Conservation (phyloP, 2,113 vertebrate genomes). For the Chaetura pelagica region DNA sequence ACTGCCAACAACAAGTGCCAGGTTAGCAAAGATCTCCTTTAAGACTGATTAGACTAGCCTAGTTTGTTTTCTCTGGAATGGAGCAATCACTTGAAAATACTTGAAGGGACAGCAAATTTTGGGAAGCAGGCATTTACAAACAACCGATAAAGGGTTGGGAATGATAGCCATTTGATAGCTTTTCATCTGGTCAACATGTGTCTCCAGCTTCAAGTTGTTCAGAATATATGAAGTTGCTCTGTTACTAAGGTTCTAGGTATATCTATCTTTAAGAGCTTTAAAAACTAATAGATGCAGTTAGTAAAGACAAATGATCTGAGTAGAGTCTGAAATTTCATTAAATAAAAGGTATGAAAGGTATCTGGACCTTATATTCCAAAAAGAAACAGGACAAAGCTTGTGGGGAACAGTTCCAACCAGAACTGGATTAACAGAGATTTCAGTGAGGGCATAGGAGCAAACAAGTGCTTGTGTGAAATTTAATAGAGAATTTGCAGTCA, state of each 20-base stretch:
- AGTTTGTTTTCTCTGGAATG: background rate
- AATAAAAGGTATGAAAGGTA: background rate
- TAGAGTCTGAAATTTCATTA: background rate
- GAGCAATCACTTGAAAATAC: background rate
- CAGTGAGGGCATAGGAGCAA: background rate
- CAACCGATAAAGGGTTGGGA: background rate
- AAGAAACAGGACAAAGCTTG: background rate
- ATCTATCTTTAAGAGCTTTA: background rate
- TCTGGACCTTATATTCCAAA: background rate
- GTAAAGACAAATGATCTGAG: background rate
- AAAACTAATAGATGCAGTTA: background rate
- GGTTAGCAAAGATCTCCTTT: background rate
- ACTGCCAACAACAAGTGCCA: background rate
- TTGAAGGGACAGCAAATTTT: background rate
- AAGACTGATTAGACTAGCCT: background rate
- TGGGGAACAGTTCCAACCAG: background rate
- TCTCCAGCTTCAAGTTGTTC: background rate
- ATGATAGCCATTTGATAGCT: background rate
- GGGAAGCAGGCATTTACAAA: background rate
- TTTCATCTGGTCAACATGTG: rapidly evolving
- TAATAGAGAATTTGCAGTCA: background rate
- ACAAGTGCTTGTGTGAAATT: background rate
- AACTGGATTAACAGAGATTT: background rate
- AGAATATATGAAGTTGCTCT: background rate
- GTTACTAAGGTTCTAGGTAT: background rate